A percentile compares a stretch with the other conserved stretches of the same genome.
Conservation (phyloP, 2,113 vertebrate genomes). For the Propithecus coquereli region DNA sequence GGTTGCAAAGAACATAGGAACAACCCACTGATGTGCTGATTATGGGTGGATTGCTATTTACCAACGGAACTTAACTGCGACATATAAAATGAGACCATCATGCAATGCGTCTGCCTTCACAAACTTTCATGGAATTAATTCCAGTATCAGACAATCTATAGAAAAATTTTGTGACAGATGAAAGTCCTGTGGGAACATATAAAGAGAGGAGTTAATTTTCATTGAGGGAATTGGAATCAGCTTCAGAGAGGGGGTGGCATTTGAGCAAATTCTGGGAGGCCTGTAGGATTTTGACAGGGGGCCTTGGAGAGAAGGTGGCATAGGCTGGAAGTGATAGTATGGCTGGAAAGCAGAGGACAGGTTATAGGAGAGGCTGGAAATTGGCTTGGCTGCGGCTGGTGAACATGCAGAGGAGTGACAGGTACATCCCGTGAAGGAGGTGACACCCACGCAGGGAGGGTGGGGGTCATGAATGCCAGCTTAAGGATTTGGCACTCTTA, state of each 20-base stretch:
- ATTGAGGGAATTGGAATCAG: neutral
- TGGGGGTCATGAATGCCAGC: neutral
- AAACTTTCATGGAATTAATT: neutral
- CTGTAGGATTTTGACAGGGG: neutral
- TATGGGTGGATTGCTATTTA: neutral
- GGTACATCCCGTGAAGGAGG: neutral
- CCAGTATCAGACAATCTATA: neutral
- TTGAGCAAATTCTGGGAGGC: neutral
- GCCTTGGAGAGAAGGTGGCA: neutral
- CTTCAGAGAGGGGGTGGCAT: neutral
- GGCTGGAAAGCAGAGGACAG: neutral
- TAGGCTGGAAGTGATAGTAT: neutral
- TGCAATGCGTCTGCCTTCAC: neutral
- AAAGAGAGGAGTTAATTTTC: neutral
- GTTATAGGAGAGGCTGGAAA: neutral
- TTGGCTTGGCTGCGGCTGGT: neutral
- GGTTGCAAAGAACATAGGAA: constrained; percentile 12
- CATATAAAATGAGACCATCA: neutral
- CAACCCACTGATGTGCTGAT: neutral
- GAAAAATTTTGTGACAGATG: neutral
- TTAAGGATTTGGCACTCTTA: neutral
- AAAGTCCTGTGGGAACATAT: neutral
- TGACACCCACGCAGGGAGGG: neutral
- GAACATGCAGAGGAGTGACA: neutral
- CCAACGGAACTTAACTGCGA: neutral